These are phyloP conservation scores for Borostomias antarcticus DNA, from an alignment of 2,797 vertebrate genomes.

Conservation along the genomic window DNA sequence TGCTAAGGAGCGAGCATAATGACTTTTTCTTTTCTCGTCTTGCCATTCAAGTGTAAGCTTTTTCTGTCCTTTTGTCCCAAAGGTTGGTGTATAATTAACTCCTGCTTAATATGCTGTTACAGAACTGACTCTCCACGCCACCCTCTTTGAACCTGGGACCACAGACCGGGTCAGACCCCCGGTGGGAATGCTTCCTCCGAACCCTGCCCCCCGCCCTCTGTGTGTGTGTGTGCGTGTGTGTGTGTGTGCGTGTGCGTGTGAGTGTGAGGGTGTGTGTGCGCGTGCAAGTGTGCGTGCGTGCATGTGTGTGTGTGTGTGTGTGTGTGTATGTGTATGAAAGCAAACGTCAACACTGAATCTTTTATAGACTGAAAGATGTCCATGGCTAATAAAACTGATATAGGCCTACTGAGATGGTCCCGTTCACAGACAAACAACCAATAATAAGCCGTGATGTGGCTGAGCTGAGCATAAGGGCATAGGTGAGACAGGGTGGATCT, in stretches of 20 bases:
- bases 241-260: slow-evolving; percentile 25
- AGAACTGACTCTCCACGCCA: slow-evolving; percentile 77
- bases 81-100: slow-evolving; percentile 86
- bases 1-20: slow-evolving; percentile 80
- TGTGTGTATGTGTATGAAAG: too few species aligned
- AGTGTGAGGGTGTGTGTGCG: slow-evolving; percentile 26
- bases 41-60: slow-evolving; percentile 77
- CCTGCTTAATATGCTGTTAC: slow-evolving; percentile 86
- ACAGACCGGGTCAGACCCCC: slow-evolving; percentile 74
- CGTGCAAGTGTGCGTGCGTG: slow-evolving; percentile 12
- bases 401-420: too few species aligned
- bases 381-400: too few species aligned
- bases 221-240: slow-evolving; percentile 32
- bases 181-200: slow-evolving; percentile 72
- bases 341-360: too few species aligned
- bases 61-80: slow-evolving; percentile 78
- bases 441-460: too few species aligned
- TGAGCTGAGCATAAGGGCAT: too few species aligned
- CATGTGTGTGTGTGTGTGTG: slow-evolving; percentile 9
- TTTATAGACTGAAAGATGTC: too few species aligned
- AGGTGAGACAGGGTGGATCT: too few species aligned
- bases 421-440: too few species aligned
- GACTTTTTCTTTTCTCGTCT: slow-evolving; percentile 80
- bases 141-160: slow-evolving; percentile 81
- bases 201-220: slow-evolving; percentile 27